These are phyloP conservation scores for Bombus pascuorum DNA, from an alignment of 1,140 invertebrate species.

Conservation along the genomic window DNA sequence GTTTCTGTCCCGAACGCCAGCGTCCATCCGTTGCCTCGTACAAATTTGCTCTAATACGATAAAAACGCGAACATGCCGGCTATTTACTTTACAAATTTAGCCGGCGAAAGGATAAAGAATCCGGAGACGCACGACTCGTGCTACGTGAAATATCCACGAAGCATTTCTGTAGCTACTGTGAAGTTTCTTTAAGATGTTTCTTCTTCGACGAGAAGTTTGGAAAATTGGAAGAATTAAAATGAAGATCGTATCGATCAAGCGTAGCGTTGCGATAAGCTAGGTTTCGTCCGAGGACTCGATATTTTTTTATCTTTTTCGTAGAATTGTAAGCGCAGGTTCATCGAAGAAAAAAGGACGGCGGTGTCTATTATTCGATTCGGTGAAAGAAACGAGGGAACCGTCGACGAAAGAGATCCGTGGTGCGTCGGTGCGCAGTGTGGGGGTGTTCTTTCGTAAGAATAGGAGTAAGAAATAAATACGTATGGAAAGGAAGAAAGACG, in stretches of 20 bases:
- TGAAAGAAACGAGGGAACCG: constrained; percentile 36
- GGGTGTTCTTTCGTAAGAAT: constrained; percentile 54
- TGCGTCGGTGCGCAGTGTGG: constrained; percentile 13
- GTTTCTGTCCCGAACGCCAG: constrained; percentile 45
- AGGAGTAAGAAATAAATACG: constrained; percentile 53
- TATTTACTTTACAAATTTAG: constrained; percentile 44
- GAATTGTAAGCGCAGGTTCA: constrained; percentile 3
- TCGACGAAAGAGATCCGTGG: constrained; percentile 28
- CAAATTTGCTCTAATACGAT: constrained; percentile 61
- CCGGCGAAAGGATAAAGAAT: constrained; percentile 14
- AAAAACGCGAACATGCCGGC: constrained; percentile 35
- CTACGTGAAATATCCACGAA: background rate
- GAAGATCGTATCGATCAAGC: constrained; percentile 25
- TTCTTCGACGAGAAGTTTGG: background rate
- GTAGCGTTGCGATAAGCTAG: constrained; percentile 22
- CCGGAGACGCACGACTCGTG: background rate
- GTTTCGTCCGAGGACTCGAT: background rate
- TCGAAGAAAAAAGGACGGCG: constrained; percentile 20
- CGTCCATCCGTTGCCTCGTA: constrained; percentile 42
- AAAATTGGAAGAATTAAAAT: background rate
- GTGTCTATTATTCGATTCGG: constrained; percentile 59
- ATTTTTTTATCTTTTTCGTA: background rate
- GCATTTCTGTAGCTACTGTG: background rate
- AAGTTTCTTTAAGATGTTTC: background rate
- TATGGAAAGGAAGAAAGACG: constrained; percentile 35